Evolutionary conservation across 2,888 invertebrate genomes (phyloP).

Genomic region (Dynastes maya): DNA sequence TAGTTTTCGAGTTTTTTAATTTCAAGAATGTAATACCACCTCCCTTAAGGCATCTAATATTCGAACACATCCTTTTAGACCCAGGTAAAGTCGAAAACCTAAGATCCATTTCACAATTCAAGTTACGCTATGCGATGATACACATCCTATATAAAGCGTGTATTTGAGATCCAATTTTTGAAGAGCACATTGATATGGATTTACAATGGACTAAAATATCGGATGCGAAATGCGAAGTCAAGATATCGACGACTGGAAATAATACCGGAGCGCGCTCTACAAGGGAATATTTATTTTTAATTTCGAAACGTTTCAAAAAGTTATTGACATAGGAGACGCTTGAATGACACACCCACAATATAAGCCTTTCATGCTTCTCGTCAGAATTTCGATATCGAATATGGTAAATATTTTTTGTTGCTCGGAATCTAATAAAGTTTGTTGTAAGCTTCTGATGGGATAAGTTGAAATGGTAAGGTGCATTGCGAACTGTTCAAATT

Average conservation of each 20-base stretch:
- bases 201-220: constrained; percentile 23
- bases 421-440: background rate
- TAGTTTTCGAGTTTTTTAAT: too few relatives aligned
- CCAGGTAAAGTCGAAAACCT: too few relatives aligned
- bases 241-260: background rate
- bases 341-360: background rate
- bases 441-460: background rate
- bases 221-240: background rate
- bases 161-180: constrained; percentile 20
- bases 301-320: constrained; percentile 17
- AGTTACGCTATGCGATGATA: too few relatives aligned
- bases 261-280: background rate
- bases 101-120: too few relatives aligned
- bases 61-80: too few relatives aligned
- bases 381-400: constrained; percentile 3
- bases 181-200: constrained; percentile 16
- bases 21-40: too few relatives aligned
- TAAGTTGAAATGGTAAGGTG: background rate
- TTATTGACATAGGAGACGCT: constrained; percentile 14
- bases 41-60: too few relatives aligned
- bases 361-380: background rate
- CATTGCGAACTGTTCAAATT: too few relatives aligned
- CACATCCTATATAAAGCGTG: background rate
- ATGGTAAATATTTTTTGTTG: background rate
- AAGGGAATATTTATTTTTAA: constrained; percentile 41